Conservation (phyloP, 1,140 invertebrate genomes). For the Drosophila kanapiae region DNA sequence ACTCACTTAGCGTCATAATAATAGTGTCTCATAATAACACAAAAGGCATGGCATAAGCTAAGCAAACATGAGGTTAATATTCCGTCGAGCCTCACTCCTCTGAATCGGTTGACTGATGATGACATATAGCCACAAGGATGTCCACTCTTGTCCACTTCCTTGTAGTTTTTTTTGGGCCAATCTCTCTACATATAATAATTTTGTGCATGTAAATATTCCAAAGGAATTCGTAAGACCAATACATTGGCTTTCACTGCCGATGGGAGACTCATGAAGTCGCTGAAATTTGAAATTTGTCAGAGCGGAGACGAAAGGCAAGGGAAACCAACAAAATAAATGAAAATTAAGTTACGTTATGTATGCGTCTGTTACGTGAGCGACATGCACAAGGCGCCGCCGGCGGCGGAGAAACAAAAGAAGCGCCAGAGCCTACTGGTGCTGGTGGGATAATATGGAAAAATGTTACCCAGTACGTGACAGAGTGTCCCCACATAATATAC, state of each 20-base stretch:
- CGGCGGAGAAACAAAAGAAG: constrained; percentile 14
- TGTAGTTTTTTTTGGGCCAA: constrained; percentile 1
- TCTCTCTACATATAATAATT: not conserved
- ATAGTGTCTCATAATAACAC: not conserved
- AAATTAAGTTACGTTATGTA: constrained; percentile 81
- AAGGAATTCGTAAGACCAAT: not conserved
- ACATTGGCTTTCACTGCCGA: constrained; percentile 3
- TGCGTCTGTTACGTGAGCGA: constrained; percentile 79
- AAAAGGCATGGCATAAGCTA: not conserved
- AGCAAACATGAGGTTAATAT: not conserved
- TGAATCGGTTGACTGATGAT: constrained; percentile 1
- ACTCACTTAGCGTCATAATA: not conserved
- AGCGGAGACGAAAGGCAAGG: constrained; percentile 1
- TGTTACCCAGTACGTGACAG: constrained; percentile 63
- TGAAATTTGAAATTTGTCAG: constrained; percentile 11
- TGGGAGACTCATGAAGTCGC: not conserved
- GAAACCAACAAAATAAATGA: constrained; percentile 47
- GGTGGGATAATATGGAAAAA: constrained; percentile 71
- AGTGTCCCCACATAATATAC: constrained; percentile 27
- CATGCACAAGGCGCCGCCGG: constrained; percentile 41
- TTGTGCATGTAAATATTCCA: not conserved
- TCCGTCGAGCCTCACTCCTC: not conserved
- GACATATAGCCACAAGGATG: constrained; percentile 1
- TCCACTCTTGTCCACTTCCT: not conserved
- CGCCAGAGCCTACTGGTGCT: constrained; percentile 19